Base-by-base conservation (phyloP, 2,113 vertebrate species). In the Pituophis catenifer region DNA sequence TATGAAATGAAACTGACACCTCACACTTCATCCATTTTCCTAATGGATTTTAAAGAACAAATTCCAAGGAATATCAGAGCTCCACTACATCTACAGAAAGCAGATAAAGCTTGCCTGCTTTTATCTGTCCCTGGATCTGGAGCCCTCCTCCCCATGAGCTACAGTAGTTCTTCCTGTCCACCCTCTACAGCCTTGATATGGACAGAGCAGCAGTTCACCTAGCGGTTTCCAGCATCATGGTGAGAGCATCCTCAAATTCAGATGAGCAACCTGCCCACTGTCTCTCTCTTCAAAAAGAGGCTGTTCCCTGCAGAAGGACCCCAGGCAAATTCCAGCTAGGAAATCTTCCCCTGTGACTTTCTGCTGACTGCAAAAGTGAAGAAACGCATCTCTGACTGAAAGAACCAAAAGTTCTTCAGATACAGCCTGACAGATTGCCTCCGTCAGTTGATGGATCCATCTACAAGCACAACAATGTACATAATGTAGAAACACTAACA, bases 401-500 rank as follows among this genome's bases (percentile, higher is more conserved):
- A 91, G 90, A 59, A 89, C 29, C 52, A 19, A 24, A 87, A 2
- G 48, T 62, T 89, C 55, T 70, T 88, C 19, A 19, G 91, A 86
- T 50, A 48, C 24, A 15, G 59, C 75, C 90, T 86, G 93, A 89
- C 24, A 65, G 89, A 89, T 1, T 86, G 92, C 70, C 75, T 93
- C 33, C 50, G 26, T 89, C 89, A 75, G 88, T 21, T 2, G 89
- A 81, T 19, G 58, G 94, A 90, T 62, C 48, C 33, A 29, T 33
- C 95, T 91, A 93, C 86, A 96, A 98, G 97, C 97, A 97, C 97
- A 98, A 97, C 33, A 62, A 90, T 97, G 97, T 97, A 97, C 94
- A 96, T 96, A 97, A 94, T 94, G 93, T 95, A 96, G 96, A 95
- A 94, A 97, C 93, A 96, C 94, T 94, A 95, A 91, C 94, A 90